Conservation (phyloP, 2,888 invertebrate species). For the Ceraclea dissimilis region DNA sequence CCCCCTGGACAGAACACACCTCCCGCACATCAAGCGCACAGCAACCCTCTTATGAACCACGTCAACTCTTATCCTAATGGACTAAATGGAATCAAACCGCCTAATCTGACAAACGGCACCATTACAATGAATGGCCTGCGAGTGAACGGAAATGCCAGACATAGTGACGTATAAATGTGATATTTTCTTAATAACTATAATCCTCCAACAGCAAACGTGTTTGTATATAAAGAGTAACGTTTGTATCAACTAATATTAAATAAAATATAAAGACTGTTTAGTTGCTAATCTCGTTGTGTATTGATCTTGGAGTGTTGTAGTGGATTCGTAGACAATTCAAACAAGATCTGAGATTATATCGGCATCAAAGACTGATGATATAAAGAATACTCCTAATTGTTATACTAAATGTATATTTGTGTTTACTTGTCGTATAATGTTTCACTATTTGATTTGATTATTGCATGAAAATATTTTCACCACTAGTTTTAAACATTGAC, state of each 20-base stretch:
- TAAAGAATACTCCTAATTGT: constrained; percentile 9
- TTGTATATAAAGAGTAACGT: constrained; percentile 9
- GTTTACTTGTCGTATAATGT: no score
- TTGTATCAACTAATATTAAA: background rate
- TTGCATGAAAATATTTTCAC: no score
- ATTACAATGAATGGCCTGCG: constrained; percentile 26
- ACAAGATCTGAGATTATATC: constrained; percentile 12
- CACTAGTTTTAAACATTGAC: no score
- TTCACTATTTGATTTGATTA: no score
- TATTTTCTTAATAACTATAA: background rate
- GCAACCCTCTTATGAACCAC: constrained; percentile 25
- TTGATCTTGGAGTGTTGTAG: background rate
- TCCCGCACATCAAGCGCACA: constrained; percentile 26
- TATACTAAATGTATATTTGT: no score
- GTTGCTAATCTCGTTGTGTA: constrained; percentile 4
- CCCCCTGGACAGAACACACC: constrained; percentile 26
- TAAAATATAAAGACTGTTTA: constrained; percentile 14
- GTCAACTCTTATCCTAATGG: constrained; percentile 24
- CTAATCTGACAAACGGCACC: constrained; percentile 21
- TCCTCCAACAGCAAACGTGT: background rate
- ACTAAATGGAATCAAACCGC: constrained; percentile 20
- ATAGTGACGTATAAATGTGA: constrained; percentile 24
- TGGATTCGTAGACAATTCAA: background rate
- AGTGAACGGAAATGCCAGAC: constrained; percentile 26
- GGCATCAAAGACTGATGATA: constrained; percentile 13